phyloP scores from a whole-genome alignment of 2,888 invertebrate species.

The Synergus umbraculus region DNA sequence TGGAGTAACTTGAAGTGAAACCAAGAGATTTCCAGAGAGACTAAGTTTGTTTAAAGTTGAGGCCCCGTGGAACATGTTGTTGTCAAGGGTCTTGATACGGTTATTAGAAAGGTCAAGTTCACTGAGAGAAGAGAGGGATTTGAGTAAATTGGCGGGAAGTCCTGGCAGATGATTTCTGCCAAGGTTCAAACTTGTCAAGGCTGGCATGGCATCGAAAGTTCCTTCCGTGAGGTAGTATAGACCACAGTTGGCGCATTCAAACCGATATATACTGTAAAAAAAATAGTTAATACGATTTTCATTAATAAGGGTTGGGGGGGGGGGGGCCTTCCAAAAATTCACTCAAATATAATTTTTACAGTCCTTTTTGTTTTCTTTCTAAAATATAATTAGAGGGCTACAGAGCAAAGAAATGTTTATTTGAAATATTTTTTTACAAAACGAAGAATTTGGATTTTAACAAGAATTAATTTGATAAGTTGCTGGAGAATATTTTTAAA shows the following conservation, averaged over 20 bases:
- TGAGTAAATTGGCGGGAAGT: conserved; percentile 68
- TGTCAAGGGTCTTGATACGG: conserved; percentile 81
- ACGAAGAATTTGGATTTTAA: background rate
- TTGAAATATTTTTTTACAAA: background rate
- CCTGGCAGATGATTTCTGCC: conserved; percentile 80
- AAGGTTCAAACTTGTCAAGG: conserved; percentile 83
- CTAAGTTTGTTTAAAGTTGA: conserved; percentile 83
- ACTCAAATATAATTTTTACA: no score
- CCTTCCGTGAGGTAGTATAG: conserved; percentile 82
- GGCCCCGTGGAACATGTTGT: conserved; percentile 84
- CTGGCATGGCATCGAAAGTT: conserved; percentile 86
- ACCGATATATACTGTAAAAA: conserved; percentile 82
- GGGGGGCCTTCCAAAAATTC: no score
- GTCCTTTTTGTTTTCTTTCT: no score
- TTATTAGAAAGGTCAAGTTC: conserved; percentile 87
- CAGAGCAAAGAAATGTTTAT: no score
- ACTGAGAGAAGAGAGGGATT: conserved; percentile 80
- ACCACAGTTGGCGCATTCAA: conserved; percentile 87
- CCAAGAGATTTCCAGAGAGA: conserved; percentile 86
- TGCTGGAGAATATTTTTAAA: conserved; percentile 3
- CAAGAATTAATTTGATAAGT: background rate
- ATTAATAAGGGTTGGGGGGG: no score
- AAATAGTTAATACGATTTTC: background rate
- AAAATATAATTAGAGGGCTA: no score
- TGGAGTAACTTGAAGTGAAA: conserved; percentile 82